Base-by-base conservation (phyloP, 2,797 vertebrate species). In the Xerus rutilus region DNA sequence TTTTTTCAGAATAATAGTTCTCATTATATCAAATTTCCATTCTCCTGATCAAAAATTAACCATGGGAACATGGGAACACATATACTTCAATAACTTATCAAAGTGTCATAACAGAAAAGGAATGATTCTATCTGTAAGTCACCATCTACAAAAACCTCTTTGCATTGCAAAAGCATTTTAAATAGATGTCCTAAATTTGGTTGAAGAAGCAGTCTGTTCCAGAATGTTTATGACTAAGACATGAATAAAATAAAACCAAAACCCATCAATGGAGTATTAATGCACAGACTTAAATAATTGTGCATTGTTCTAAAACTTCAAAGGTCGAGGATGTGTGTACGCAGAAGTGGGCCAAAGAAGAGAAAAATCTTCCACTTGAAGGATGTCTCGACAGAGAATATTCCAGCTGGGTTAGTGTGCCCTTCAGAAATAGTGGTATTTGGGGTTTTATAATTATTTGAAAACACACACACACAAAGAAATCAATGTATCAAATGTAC, bases 121-220 rank as follows among this genome's bases (percentile, higher is more conserved):
- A 86, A 92, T 82, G 14, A 85, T 92, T 69, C 54, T n/a, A 49
- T 52, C 84, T 59, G 43, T 70, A 86, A 94, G 94, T 87, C 43
- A 93, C 54, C 84, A 62, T 67, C 88, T 64, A 86, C 84, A 87
- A 65, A 64, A 78, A 86, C 57, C 57, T 62, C 7, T 84, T 93
- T 86, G 47, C 70, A 83, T 95, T 93, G 95, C 49, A 39, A 94
- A 96, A 83, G 39, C 45, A 64, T 81, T 89, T 93, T 93, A 96
- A 94, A 92, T 88, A 88, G 94, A 78, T 92, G 49, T 57, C 65
- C 65, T 95, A 89, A 78, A 86, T 89, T 86, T 91, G 73, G 47
- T 57, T 83, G 92, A 89, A 89, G 79, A 96, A 79, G 85, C 39
- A 67, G 30, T 49, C 52, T 95, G 70, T 96, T 91, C 83, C 67